These are phyloP conservation scores for Desmodus rotundus DNA, from an alignment of 2,113 vertebrate species.

Conservation along the genomic window DNA sequence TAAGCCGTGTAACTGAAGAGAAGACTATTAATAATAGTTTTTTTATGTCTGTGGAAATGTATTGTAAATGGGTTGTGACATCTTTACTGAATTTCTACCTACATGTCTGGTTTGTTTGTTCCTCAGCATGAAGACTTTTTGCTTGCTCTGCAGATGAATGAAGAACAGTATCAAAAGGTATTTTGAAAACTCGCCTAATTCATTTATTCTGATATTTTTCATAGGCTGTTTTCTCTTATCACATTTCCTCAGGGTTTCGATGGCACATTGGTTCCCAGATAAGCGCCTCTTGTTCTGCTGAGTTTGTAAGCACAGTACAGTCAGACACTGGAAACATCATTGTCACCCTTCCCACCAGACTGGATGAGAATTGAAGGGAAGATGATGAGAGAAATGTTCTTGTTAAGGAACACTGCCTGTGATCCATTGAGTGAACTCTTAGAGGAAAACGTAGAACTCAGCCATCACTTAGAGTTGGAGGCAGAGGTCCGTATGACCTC, in stretches of 20 bases:
- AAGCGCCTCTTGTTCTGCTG: slow-evolving; percentile 38
- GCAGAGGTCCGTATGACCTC: not conserved
- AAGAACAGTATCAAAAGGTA: slow-evolving; percentile 98
- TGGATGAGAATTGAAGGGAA: not conserved
- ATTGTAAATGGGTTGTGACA: not conserved
- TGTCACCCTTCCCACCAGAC: not conserved
- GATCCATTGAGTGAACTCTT: not conserved
- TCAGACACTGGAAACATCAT: not conserved
- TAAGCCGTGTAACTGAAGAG: not conserved
- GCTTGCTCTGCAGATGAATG: slow-evolving; percentile 96
- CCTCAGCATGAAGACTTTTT: slow-evolving; percentile 95
- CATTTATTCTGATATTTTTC: slow-evolving; percentile 3
- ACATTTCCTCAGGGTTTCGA: slow-evolving; percentile 10
- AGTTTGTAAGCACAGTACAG: not conserved
- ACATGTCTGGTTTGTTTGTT: slow-evolving; percentile 28
- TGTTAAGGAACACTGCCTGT: not conserved
- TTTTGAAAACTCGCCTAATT: slow-evolving; percentile 31
- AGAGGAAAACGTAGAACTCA: not conserved
- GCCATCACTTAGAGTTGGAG: not conserved
- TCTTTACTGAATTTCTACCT: slow-evolving; percentile 18
- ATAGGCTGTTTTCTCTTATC: not conserved
- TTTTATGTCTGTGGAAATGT: not conserved
- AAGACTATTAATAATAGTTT: not conserved
- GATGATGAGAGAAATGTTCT: not conserved
- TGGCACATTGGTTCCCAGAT: not conserved